These are phyloP conservation scores for Teleogryllus occipitalis DNA, from an alignment of 1,140 invertebrate species.

Conservation along the genomic window DNA sequence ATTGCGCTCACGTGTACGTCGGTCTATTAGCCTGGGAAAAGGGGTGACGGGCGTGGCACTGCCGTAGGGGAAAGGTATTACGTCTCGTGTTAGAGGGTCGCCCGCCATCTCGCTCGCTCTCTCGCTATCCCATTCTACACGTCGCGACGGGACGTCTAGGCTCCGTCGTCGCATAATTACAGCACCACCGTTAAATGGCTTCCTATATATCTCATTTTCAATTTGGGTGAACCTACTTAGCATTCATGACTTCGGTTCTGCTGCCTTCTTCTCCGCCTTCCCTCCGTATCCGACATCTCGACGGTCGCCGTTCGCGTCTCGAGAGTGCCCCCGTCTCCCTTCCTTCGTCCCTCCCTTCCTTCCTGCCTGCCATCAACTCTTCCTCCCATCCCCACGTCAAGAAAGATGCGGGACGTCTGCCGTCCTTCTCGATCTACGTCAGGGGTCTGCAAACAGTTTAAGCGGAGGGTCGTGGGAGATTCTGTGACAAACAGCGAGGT, in stretches of 20 bases:
- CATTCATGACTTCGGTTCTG: conserved; percentile 1
- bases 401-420: neutral
- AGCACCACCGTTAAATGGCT: neutral
- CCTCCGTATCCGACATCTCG: too few relatives aligned
- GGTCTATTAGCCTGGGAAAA: neutral
- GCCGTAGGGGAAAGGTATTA: neutral
- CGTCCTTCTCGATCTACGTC: neutral
- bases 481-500: too few relatives aligned
- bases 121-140: neutral
- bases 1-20: too few relatives aligned
- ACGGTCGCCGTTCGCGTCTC: too few relatives aligned
- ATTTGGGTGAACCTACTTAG: neutral
- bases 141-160: neutral
- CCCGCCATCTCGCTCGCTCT: neutral
- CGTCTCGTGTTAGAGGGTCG: neutral
- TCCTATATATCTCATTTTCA: conserved; percentile 5
- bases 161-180: neutral
- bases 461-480: too few relatives aligned
- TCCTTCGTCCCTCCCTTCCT: too few relatives aligned
- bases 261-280: too few relatives aligned
- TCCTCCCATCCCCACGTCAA: neutral
- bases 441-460: too few relatives aligned
- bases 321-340: too few relatives aligned
- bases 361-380: too few relatives aligned
- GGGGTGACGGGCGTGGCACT: neutral